A percentile compares a stretch with the other conserved stretches of the same genome.
phyloP scores from a whole-genome alignment of 23 tunicate genomes.

The Halocynthia roretzi region DNA sequence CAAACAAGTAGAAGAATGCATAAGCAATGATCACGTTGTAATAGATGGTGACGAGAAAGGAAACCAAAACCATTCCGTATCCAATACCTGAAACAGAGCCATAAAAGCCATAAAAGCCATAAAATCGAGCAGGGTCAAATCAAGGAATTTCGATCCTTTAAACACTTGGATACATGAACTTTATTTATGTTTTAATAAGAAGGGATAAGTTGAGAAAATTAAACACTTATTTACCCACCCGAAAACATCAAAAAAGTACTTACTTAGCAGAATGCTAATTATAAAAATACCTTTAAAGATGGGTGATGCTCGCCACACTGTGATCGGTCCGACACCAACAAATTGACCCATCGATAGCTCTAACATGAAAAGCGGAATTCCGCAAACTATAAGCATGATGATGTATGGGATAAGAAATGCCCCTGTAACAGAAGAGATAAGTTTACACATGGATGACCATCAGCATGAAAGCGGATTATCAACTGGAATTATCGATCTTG shows the following conservation, averaged over 20 bases:
- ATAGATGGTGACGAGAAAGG: constrained; percentile 35
- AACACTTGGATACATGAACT: no score
- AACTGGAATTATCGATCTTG: no score
- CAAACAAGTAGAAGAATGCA: constrained; percentile 31
- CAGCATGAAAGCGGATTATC: no score
- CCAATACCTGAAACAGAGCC: constrained; percentile 25
- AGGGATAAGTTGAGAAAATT: no score
- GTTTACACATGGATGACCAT: no score
- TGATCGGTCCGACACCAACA: constrained; percentile 26
- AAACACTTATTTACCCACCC: no score
- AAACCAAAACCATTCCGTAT: constrained; percentile 43
- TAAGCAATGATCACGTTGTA: constrained; percentile 43
- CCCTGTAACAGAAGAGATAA: constrained; percentile 3
- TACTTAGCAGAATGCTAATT: not conserved
- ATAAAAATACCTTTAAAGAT: constrained; percentile 18
- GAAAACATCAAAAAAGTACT: not conserved
- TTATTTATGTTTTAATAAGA: no score
- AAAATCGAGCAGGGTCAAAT: no score
- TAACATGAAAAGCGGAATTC: constrained; percentile 35
- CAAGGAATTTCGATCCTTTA: no score
- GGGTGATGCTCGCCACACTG: constrained; percentile 38
- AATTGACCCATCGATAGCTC: constrained; percentile 39
- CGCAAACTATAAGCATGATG: constrained; percentile 33
- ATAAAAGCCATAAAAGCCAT: not conserved
- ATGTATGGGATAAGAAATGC: constrained; percentile 37